Percentiles rank a stretch among this genome's conserved stretches.
These are phyloP conservation scores for Galeopsomyia nigrocyanea DNA, from an alignment of 2,888 invertebrate genomes.

Conservation along the genomic window DNA sequence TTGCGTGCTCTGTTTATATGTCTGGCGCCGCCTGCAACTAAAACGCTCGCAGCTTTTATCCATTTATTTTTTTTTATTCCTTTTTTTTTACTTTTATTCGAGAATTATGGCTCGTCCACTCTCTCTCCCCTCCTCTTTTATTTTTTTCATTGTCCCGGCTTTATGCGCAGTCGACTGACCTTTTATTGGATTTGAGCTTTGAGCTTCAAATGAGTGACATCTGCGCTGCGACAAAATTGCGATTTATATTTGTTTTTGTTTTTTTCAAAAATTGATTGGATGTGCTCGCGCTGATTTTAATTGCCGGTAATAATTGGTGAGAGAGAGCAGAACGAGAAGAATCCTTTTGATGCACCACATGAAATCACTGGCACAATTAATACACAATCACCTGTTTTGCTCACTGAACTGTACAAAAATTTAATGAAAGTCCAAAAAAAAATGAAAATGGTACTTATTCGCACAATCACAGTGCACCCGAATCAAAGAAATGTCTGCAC, in stretches of 20 bases:
- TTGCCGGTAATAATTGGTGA: constrained; percentile 45
- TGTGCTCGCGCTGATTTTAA: not conserved
- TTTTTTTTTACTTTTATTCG: too few species aligned
- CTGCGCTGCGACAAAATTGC: not conserved
- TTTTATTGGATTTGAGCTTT: constrained; percentile 13
- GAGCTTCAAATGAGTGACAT: constrained; percentile 9
- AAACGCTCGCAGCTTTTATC: constrained; percentile 6
- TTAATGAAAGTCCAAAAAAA: constrained; percentile 5
- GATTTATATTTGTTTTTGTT: constrained; percentile 12
- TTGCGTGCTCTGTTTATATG: not conserved
- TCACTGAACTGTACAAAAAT: constrained; percentile 26
- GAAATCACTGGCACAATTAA: constrained; percentile 31
- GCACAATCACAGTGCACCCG: constrained; percentile 31
- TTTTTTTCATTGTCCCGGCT: too few species aligned
- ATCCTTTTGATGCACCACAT: constrained; percentile 36
- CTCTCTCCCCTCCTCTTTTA: too few species aligned
- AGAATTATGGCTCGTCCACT: too few species aligned
- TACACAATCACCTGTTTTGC: constrained; percentile 30
- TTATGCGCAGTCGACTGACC: too few species aligned
- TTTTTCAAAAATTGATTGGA: not conserved
- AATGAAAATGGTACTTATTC: not conserved
- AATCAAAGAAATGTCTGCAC: constrained; percentile 59
- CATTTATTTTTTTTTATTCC: too few species aligned
- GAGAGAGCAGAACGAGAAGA: constrained; percentile 21
- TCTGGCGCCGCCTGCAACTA: constrained; percentile 1